Conservation (phyloP, 2,888 invertebrate species). For the Parnassius smintheus region DNA sequence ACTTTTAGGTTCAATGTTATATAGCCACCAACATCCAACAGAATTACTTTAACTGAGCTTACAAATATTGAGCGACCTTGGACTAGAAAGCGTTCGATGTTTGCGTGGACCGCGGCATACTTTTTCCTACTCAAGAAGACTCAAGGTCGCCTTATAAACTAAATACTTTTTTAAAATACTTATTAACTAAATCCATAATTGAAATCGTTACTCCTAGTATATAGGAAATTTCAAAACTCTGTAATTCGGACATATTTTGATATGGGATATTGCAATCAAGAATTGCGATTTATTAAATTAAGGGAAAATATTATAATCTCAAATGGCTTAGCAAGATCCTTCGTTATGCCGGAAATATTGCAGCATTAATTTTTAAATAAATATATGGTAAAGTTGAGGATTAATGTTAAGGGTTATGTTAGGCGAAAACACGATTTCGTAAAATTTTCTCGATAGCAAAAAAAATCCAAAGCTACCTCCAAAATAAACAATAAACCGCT, state of each 20-base stretch:
- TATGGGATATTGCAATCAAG: not conserved
- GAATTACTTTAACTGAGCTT: constrained; percentile 11
- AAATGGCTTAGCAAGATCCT: no score
- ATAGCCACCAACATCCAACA: not conserved
- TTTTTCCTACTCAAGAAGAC: not conserved
- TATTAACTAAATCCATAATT: constrained; percentile 5
- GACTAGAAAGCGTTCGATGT: constrained; percentile 24
- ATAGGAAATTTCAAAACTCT: not conserved
- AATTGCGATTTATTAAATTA: constrained; percentile 3
- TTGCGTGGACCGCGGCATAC: constrained; percentile 8
- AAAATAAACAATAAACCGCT: no score
- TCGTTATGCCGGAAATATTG: no score
- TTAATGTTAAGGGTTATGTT: no score
- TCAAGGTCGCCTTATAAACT: constrained; percentile 17
- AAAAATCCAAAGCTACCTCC: no score
- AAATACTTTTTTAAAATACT: no score
- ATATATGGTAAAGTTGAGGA: no score
- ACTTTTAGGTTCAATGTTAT: no score
- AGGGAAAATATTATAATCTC: no score
- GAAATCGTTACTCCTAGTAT: not conserved
- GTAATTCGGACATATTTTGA: constrained; percentile 7
- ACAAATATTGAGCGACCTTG: constrained; percentile 22
- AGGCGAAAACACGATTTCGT: no score
- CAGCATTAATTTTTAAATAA: no score
- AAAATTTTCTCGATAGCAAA: no score